A percentile compares a stretch with the other conserved stretches of the same genome.
These are phyloP conservation scores for Neoseiulus cucumeris DNA, from an alignment of 1,140 invertebrate species.

Conservation along the genomic window DNA sequence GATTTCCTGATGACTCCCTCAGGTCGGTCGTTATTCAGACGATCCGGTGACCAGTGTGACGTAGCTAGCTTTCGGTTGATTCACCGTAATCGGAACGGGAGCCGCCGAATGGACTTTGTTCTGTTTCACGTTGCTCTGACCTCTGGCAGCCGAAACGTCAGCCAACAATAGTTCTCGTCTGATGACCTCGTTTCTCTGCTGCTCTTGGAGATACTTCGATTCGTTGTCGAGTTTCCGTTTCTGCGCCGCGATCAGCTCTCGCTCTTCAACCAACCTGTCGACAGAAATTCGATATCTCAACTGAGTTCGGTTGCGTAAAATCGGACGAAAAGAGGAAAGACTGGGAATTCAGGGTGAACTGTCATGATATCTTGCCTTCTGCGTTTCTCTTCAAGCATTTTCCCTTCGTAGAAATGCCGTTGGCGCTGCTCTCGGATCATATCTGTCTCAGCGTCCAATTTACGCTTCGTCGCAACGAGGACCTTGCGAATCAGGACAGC, in stretches of 20 bases:
- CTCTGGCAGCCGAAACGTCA: neutral
- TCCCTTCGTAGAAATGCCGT: neutral
- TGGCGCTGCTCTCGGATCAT: constrained; percentile 2
- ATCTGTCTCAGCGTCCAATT: neutral
- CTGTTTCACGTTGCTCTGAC: neutral
- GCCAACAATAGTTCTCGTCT: neutral
- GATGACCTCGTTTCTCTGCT: constrained; percentile 6
- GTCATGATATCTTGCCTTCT: neutral
- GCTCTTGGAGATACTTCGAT: neutral
- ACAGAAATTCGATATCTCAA: neutral
- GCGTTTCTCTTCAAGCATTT: neutral
- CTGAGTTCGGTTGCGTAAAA: neutral
- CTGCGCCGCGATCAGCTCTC: neutral
- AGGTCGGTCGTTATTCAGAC: neutral
- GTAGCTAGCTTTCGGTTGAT: neutral
- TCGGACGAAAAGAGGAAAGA: neutral
- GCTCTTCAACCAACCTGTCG: neutral
- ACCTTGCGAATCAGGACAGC: neutral
- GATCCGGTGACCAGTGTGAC: neutral
- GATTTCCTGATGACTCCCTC: too few species aligned
- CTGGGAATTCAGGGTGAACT: neutral
- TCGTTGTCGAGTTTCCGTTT: neutral
- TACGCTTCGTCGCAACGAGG: neutral
- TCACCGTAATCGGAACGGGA: neutral
- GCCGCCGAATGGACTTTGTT: neutral